Conservation (phyloP, 1,140 invertebrate species). For the Spodoptera frugiperda region DNA sequence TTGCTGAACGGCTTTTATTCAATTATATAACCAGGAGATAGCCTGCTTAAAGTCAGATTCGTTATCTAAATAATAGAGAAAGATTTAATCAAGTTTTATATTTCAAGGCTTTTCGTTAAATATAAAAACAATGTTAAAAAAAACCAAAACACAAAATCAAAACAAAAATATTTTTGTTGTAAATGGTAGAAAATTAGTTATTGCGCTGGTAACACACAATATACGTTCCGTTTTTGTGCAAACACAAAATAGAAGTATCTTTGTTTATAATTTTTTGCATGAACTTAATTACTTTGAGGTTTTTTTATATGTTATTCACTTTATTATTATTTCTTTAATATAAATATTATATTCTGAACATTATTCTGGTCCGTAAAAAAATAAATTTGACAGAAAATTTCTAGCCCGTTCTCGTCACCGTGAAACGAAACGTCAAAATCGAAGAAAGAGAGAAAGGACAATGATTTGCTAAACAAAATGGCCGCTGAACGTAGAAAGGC, state of each 20-base stretch:
- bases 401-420: conserved; percentile 24
- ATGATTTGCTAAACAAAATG: conserved; percentile 76
- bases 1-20: not conserved
- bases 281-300: not conserved
- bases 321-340: too few relatives aligned
- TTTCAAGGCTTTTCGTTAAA: too few relatives aligned
- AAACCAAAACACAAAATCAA: not conserved
- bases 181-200: not conserved
- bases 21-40: not conserved
- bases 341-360: too few relatives aligned
- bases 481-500: conserved; percentile 80
- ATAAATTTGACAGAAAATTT: too few relatives aligned
- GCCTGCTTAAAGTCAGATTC: not conserved
- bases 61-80: not conserved
- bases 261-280: not conserved
- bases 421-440: conserved; percentile 41
- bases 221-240: not conserved
- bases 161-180: not conserved
- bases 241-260: not conserved
- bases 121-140: too few relatives aligned
- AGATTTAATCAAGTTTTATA: not conserved
- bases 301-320: too few relatives aligned
- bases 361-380: too few relatives aligned
- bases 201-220: not conserved
- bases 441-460: conserved; percentile 47